Evolutionary conservation across 1,140 invertebrate species (phyloP), one percentile per base, ranked within the genome.

Genomic region (Ceratina australensis): DNA sequence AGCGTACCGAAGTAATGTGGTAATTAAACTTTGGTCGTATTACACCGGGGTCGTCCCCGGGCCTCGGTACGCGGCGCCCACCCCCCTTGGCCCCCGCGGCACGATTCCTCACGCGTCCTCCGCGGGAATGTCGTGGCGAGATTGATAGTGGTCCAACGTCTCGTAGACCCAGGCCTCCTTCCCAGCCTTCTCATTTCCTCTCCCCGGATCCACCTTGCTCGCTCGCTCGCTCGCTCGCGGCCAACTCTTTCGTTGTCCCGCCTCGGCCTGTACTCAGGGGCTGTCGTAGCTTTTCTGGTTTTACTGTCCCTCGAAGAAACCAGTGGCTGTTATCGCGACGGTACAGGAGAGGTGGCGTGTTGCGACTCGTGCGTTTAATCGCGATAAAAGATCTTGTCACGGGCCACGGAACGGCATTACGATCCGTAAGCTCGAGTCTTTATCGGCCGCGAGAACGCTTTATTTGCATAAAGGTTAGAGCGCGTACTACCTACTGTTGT

Each of bases 11-110:
- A 90, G 89, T 91, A 90, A 90, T 87, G 87, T 81, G 88, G 88
- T 91, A 92, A 91, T 92, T 91, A 91, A 92, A 92, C 90, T 92
- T 91, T 90, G 86, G 86, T 86, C 87, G 89, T 87, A 88, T 91
- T 91, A 90, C 85, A 82, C 84, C 42, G 1, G 59, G 57, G 33
- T 57, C n/a, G n/a, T 26, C 56, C 71, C 60, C 59, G 33, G 33
- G 33, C 33, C 33, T 10, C 33, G 5, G 33, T 7, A 10, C 33
- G 33, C 33, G 33, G 33, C 33, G 33, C 33, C 3, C 33, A 33
- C 33, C 47, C n/a, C 24, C 8, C 61, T 26, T 69, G 65, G 15
- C 33, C 24, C 60, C 15, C n/a, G n/a, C n/a, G 33, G 33, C 22
- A 64, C 52, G 65, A 73, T 60, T 60, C 59, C 42, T 54, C 64